Conservation (phyloP, 2,888 invertebrate genomes). For the Perizoma affinitatum region DNA sequence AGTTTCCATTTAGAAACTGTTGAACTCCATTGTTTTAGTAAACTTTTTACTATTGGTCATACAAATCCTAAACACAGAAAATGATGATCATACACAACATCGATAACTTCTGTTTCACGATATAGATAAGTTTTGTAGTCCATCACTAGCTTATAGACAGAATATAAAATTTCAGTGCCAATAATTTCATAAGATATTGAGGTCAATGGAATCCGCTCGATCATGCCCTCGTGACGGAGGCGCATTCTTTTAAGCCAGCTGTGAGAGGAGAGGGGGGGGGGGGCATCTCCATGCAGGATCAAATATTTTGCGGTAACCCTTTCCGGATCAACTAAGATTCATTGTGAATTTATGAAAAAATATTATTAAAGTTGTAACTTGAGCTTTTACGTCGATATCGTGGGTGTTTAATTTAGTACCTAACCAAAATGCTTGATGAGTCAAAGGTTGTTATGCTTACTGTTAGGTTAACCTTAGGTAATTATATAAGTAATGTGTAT, state of each 20-base stretch:
- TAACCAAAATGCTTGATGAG: too few relatives aligned
- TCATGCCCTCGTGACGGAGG: constrained; percentile 28
- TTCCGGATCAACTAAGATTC: constrained; percentile 3
- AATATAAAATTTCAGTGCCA: constrained; percentile 42
- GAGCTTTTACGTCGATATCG: too few relatives aligned
- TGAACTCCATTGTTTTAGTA: too few relatives aligned
- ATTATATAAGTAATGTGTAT: too few relatives aligned
- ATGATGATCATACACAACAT: neutral
- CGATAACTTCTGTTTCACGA: constrained; percentile 9
- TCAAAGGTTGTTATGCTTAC: too few relatives aligned
- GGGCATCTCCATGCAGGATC: constrained; percentile 34
- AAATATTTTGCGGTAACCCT: constrained; percentile 39
- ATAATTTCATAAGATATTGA: constrained; percentile 44
- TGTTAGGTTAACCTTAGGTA: too few relatives aligned
- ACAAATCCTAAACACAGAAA: too few relatives aligned
- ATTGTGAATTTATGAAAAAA: too few relatives aligned
- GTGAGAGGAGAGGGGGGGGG: neutral
- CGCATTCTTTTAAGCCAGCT: constrained; percentile 39
- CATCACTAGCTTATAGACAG: constrained; percentile 22
- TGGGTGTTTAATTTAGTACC: too few relatives aligned
- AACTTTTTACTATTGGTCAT: too few relatives aligned
- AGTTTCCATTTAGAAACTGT: too few relatives aligned
- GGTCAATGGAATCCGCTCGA: constrained; percentile 40
- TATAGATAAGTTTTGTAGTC: neutral
- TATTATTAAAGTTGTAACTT: too few relatives aligned